Percentiles rank a stretch among this genome's conserved stretches.
Evolutionary conservation across 2,888 invertebrate species (phyloP).

Genomic region (Drosophila atroscutellata): DNA sequence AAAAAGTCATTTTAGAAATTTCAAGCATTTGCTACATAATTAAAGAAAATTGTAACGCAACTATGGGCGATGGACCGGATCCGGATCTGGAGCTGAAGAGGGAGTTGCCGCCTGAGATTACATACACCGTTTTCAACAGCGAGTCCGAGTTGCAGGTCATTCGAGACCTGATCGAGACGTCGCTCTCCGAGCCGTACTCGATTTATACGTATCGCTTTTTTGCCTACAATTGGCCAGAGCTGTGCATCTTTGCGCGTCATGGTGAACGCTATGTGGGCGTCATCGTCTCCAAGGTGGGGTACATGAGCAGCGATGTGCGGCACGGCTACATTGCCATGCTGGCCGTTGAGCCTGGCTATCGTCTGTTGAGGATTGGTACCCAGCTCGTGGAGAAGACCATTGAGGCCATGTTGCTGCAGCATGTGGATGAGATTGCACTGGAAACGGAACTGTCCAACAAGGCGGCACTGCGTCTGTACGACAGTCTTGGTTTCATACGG

Average conservation of each 20-base stretch:
- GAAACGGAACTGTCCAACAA: constrained; percentile 99
- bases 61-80: constrained; percentile 26
- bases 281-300: constrained; percentile 59
- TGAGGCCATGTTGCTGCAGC: constrained; percentile 96
- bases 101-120: constrained; percentile 81
- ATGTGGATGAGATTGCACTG: constrained; percentile 98
- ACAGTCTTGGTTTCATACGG: constrained; percentile 98
- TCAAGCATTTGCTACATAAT: neutral
- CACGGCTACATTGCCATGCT: constrained; percentile 70
- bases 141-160: constrained; percentile 53
- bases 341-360: constrained; percentile 65
- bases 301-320: constrained; percentile 17
- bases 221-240: constrained; percentile 68
- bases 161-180: constrained; percentile 46
- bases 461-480: constrained; percentile 97
- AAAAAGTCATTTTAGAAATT: constrained; percentile 14
- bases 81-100: neutral
- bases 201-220: constrained; percentile 73
- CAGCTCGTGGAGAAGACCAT: constrained; percentile 57
- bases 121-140: constrained; percentile 35
- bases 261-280: constrained; percentile 63
- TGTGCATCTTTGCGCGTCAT: constrained; percentile 61
- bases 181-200: constrained; percentile 69
- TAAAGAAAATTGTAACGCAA: constrained; percentile 8
- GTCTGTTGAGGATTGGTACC: constrained; percentile 51